Percentiles rank a stretch among this genome's conserved stretches.
phyloP scores from a whole-genome alignment of 2,888 invertebrate genomes.

The Pollenia angustigena region DNA sequence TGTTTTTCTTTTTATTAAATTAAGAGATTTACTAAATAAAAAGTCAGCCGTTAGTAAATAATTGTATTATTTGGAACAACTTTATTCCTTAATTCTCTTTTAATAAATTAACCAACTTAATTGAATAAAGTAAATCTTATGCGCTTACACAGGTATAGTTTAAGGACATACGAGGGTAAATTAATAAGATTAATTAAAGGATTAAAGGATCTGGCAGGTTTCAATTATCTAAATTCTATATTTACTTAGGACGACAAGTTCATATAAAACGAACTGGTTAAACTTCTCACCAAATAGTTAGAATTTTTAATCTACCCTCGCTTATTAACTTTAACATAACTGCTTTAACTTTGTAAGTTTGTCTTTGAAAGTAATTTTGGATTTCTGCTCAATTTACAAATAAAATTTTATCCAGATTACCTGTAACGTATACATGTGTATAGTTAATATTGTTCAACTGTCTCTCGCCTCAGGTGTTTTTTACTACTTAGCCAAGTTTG shows the following conservation, averaged over 20 bases:
- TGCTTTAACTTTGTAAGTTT: constrained; percentile 18
- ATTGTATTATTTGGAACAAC: constrained; percentile 2
- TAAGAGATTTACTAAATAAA: not conserved
- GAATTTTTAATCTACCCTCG: not conserved
- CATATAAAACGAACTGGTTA: not conserved
- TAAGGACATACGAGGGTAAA: not conserved
- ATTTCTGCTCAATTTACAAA: constrained; percentile 55
- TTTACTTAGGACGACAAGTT: too few species aligned
- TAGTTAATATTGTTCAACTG: constrained; percentile 28
- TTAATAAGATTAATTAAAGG: not conserved
- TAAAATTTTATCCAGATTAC: constrained; percentile 48
- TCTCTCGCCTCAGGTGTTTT: not conserved
- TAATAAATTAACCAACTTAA: constrained; percentile 37
- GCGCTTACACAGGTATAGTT: not conserved
- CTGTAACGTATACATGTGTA: constrained; percentile 34
- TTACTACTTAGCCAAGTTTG: not conserved
- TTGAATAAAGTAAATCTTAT: constrained; percentile 37
- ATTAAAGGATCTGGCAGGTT: too few species aligned
- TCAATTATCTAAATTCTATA: too few species aligned
- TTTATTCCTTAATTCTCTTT: constrained; percentile 19
- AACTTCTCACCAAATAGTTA: not conserved
- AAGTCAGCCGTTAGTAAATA: not conserved
- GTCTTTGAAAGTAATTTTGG: constrained; percentile 21
- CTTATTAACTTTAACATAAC: not conserved
- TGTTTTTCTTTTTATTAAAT: not conserved